These are phyloP conservation scores for Rostratula benghalensis DNA, from an alignment of 2,113 vertebrate species.

Conservation along the genomic window DNA sequence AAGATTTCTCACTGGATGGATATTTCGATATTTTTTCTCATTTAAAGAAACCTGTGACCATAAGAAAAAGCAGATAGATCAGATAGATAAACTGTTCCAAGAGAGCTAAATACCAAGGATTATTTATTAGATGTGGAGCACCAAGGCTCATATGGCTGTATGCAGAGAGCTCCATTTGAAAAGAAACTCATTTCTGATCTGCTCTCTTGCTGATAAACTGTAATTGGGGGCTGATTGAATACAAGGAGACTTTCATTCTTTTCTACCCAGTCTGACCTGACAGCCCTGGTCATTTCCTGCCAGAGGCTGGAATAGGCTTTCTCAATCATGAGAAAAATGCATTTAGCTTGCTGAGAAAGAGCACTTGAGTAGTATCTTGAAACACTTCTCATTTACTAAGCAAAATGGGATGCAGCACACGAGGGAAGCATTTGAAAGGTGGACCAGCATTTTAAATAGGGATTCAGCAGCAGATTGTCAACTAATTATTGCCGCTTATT, in stretches of 20 bases:
- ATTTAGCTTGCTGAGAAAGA: constrained; percentile 69
- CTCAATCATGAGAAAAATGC: constrained; percentile 60
- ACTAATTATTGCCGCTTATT: background rate
- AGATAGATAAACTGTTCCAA: constrained; percentile 17
- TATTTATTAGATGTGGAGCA: constrained; percentile 50
- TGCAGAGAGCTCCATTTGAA: constrained; percentile 23
- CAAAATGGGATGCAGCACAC: constrained; percentile 66
- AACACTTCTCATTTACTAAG: constrained; percentile 69
- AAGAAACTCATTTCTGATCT: constrained; percentile 69
- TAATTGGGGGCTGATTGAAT: constrained; percentile 71
- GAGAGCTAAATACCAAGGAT: background rate
- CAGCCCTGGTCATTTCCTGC: constrained; percentile 67
- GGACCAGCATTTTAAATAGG: constrained; percentile 49
- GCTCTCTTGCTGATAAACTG: constrained; percentile 71
- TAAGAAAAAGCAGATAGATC: background rate
- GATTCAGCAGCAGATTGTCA: constrained; percentile 29
- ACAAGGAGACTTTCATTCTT: constrained; percentile 48
- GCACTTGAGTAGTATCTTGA: constrained; percentile 60
- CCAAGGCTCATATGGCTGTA: background rate
- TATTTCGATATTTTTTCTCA: background rate
- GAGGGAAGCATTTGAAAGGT: constrained; percentile 43
- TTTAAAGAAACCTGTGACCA: background rate
- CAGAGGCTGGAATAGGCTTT: constrained; percentile 40
- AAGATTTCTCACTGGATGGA: background rate
- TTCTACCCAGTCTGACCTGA: constrained; percentile 44